Percentiles rank a stretch among this genome's conserved stretches.
These are phyloP conservation scores for Climacteris rufus DNA, from an alignment of 2,113 vertebrate genomes.

Conservation along the genomic window DNA sequence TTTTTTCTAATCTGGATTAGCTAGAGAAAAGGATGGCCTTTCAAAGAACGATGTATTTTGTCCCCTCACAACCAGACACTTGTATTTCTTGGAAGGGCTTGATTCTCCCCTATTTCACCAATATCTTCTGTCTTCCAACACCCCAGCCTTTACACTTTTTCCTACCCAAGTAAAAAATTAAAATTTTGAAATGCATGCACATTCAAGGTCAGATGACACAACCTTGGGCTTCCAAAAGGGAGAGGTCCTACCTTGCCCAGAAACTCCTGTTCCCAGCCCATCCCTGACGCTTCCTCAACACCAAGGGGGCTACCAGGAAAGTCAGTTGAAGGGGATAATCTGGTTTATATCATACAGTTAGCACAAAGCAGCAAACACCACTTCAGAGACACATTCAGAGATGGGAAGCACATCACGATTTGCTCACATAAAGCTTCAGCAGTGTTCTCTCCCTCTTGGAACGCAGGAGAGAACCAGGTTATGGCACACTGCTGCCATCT, in stretches of 20 bases:
- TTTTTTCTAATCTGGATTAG: neutral
- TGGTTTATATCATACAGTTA: neutral
- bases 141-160: neutral
- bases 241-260: neutral
- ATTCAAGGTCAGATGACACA: neutral
- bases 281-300: neutral
- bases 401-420: neutral
- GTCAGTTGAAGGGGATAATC: neutral
- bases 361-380: neutral
- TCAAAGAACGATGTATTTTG: neutral
- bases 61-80: neutral
- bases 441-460: neutral
- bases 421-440: neutral
- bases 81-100: neutral
- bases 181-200: neutral
- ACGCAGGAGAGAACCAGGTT: neutral
- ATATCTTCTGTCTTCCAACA: neutral
- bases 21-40: neutral
- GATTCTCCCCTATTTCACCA: neutral
- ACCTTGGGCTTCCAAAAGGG: neutral
- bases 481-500: neutral
- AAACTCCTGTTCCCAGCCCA: neutral
- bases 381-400: neutral
- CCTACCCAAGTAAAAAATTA: neutral
- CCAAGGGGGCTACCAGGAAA: rapidly evolving